These are phyloP conservation scores for Cossypha dichroa DNA, from an alignment of 2,797 vertebrate species.

Conservation along the genomic window DNA sequence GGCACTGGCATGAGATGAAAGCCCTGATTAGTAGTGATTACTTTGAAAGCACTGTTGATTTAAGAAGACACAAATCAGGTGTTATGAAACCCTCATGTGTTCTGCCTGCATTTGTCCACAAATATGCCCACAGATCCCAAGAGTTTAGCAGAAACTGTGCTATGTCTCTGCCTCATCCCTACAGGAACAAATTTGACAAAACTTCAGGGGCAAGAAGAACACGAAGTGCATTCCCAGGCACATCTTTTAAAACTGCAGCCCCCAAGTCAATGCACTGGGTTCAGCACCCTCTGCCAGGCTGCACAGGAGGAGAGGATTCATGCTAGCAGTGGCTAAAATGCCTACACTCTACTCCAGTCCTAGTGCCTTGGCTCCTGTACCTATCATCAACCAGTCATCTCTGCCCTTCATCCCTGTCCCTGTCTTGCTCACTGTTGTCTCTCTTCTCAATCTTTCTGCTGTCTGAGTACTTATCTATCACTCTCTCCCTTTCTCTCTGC, in stretches of 20 bases:
- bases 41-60: conserved; percentile 50
- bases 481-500: not conserved
- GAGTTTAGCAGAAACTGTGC: not conserved
- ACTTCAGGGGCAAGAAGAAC: not conserved
- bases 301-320: not conserved
- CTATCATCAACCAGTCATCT: not conserved
- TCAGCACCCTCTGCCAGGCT: not conserved
- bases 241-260: not conserved
- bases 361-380: not conserved
- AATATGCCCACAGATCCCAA: not conserved
- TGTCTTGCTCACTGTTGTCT: not conserved
- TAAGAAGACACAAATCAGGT: conserved; percentile 4
- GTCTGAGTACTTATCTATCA: not conserved
- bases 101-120: not conserved
- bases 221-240: not conserved
- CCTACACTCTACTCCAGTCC: not conserved
- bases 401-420: not conserved
- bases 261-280: not conserved
- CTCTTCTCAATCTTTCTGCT: not conserved
- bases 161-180: not conserved
- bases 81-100: conserved; percentile 1
- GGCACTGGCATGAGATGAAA: conserved; percentile 20
- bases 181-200: not conserved
- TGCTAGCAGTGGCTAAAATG: not conserved
- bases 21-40: not conserved